A percentile compares a stretch with the other conserved stretches of the same genome.
Evolutionary conservation across 2,113 vertebrate species (phyloP).

Genomic region (Coturnix japonica): DNA sequence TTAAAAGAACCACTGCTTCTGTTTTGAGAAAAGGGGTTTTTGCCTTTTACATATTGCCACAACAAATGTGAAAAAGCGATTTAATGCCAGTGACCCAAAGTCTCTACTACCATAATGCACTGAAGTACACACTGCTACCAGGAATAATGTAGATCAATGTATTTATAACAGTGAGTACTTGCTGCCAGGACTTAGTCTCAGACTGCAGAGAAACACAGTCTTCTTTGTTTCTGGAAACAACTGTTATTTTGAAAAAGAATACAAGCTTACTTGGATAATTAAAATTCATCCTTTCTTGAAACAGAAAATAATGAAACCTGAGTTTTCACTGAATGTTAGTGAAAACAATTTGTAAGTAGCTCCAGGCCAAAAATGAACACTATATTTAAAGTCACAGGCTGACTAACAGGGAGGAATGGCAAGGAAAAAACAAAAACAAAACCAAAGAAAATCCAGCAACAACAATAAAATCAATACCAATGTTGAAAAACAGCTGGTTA

Average conservation of each 20-base stretch:
- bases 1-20: neutral
- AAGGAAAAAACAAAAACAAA: too few species aligned
- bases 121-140: neutral
- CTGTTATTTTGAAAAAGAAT: neutral
- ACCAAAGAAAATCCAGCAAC: too few species aligned
- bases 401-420: neutral
- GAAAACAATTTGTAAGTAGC: neutral
- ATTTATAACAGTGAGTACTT: slow-evolving; percentile 10
- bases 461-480: neutral
- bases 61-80: neutral
- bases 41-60: neutral
- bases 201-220: neutral
- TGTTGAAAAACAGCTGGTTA: neutral
- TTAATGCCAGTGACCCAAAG: neutral
- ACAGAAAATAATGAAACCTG: slow-evolving; percentile 9
- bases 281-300: neutral
- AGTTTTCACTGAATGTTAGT: slow-evolving; percentile 3
- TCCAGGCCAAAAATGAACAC: neutral
- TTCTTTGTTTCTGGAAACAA: neutral
- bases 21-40: neutral
- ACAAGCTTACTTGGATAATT: neutral
- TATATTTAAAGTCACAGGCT: neutral
- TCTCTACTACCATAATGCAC: neutral
- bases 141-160: neutral
- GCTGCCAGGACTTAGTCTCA: neutral